Base-by-base conservation (phyloP, 2,888 invertebrate genomes). In the Halocaridina rubra region DNA sequence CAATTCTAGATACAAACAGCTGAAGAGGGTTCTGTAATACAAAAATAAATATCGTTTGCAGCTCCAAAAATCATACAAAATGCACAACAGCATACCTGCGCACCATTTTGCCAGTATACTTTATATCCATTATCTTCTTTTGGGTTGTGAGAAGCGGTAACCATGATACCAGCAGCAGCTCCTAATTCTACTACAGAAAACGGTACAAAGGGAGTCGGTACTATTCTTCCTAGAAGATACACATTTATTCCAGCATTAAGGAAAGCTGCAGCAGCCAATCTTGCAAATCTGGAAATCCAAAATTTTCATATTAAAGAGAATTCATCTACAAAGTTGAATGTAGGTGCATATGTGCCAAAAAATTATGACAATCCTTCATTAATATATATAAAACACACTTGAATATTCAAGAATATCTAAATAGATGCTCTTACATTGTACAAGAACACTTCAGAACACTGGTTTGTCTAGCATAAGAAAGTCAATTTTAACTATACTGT, bases 51-150 rank as follows among this genome's bases (percentile, higher is more conserved):
- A n/a, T n/a, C n/a, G n/a, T n/a, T n/a, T n/a, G n/a, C n/a, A n/a
- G n/a, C n/a, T n/a, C n/a, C n/a, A n/a, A n/a, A n/a, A n/a, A n/a
- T n/a, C n/a, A n/a, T n/a, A n/a, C n/a, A n/a, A n/a, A n/a, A n/a
- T n/a, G n/a, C n/a, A 2, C 33, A 39, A 16, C n/a, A 39, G 30
- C 53, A 88, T 89, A 93, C 93, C 92, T 94, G 99, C 7, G 97
- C 95, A 0, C 98, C 97, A 91, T 98, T 99, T 8, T 93, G 92
- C 95, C 97, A 98, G 91, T 98, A 99, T 5, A 98, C 98, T 92
- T 99, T 99, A 90, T 98, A 99, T 0, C 98, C 98, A 90, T 98
- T 98, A 90, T 98, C 98, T 32, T 97, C 94, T 90, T 96, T 97
- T 0, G 98, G 98, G 91, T 98, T 98, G 90, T 98, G 98, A 0